Percentiles rank a stretch among this genome's conserved stretches.
These are phyloP conservation scores for Rhineura floridana DNA, from an alignment of 2,113 vertebrate species.

Conservation along the genomic window DNA sequence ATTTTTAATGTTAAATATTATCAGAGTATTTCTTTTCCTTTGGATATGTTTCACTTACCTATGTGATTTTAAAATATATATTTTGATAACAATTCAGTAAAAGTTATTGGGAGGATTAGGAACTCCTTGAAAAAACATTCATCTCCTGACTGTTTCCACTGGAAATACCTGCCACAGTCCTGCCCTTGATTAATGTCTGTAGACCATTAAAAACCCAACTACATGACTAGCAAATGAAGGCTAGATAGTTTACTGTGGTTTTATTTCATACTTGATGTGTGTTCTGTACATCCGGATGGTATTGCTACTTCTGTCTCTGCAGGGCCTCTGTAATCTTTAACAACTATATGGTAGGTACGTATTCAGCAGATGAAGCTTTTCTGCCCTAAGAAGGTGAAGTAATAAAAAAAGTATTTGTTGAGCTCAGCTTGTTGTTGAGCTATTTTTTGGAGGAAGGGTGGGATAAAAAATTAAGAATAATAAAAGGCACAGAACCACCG, in stretches of 20 bases:
- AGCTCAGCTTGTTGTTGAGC: not conserved
- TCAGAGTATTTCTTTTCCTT: not conserved
- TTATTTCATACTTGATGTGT: not conserved
- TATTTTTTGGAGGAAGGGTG: too few species aligned
- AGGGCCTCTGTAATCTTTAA: not conserved
- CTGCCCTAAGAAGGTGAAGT: not conserved
- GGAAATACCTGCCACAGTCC: not conserved
- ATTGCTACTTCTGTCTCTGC: not conserved
- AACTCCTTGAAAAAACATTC: not conserved
- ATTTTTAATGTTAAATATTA: not conserved
- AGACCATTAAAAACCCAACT: conserved; percentile 2
- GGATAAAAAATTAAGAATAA: too few species aligned
- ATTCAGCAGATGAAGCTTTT: not conserved
- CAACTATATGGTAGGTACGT: not conserved
- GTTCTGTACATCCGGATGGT: not conserved
- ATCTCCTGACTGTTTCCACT: not conserved
- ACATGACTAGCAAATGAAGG: not conserved
- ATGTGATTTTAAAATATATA: too few species aligned
- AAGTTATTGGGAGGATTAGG: not conserved
- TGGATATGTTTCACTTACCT: too few species aligned
- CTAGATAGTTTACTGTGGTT: not conserved
- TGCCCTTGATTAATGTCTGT: not conserved
- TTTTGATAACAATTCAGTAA: too few species aligned
- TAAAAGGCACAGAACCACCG: not conserved
- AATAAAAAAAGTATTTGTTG: not conserved